A percentile compares a stretch with the other conserved stretches of the same genome.
Conservation (phyloP, 2,797 vertebrate species). For the Syngnathus rostellatus region DNA sequence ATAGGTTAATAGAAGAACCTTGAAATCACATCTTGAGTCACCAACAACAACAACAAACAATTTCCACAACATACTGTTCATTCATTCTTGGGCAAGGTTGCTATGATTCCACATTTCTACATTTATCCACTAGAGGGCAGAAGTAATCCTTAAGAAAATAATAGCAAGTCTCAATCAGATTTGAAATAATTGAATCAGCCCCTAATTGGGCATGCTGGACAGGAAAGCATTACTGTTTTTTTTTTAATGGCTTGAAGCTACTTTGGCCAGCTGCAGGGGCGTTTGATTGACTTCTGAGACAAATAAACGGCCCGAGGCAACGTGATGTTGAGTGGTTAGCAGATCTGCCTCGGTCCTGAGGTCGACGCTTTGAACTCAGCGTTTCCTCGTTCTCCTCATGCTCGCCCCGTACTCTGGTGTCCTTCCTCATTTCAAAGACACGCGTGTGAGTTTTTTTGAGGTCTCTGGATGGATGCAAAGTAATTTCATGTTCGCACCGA, state of each 20-base stretch:
- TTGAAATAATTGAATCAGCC: constrained; percentile 5
- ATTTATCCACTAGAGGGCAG: constrained; percentile 49
- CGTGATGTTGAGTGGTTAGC: not conserved
- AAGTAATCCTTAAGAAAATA: constrained; percentile 29
- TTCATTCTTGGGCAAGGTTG: not conserved
- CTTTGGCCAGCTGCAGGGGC: not conserved
- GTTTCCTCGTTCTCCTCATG: no score
- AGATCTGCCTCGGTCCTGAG: not conserved
- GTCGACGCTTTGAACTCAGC: not conserved
- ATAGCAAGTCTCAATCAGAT: not conserved
- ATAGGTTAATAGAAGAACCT: no score
- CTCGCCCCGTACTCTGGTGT: no score
- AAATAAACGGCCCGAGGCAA: not conserved
- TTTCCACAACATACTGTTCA: not conserved
- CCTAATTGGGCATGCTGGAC: not conserved
- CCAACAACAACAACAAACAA: not conserved
- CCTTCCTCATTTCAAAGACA: no score
- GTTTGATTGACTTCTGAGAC: not conserved
- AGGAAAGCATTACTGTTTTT: not conserved
- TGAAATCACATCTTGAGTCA: no score
- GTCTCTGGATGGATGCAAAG: no score
- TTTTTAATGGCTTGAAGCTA: not conserved
- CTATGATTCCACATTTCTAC: not conserved
- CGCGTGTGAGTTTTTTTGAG: no score
- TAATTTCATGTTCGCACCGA: no score